phyloP scores from a whole-genome alignment of 2,113 vertebrate genomes.

The Agapornis roseicollis region DNA sequence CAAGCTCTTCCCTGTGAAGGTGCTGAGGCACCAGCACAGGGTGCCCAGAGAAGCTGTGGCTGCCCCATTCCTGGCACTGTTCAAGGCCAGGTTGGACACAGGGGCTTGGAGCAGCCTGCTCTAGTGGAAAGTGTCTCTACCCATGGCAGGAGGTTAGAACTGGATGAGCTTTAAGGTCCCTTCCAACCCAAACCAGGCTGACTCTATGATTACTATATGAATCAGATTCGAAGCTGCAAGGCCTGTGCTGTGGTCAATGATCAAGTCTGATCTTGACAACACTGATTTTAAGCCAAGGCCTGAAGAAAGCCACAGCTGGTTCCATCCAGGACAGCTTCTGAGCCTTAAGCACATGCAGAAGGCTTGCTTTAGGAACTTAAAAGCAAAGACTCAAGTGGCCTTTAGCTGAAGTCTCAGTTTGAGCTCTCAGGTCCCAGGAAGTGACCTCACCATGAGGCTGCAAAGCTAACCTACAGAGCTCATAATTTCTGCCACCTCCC shows the following conservation, averaged over 20 bases:
- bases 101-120: neutral
- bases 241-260: neutral
- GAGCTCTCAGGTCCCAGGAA: neutral
- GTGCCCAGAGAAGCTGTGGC: neutral
- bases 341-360: neutral
- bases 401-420: neutral
- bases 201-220: rapidly evolving
- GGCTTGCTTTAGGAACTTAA: neutral
- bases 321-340: neutral
- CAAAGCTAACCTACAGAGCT: neutral
- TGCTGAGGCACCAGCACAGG: neutral
- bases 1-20: neutral
- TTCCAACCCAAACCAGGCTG: neutral
- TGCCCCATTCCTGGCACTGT: neutral
- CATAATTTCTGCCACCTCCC: neutral
- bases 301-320: neutral
- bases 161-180: neutral
- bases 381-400: neutral
- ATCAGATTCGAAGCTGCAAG: neutral
- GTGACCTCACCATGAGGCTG: neutral
- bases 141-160: neutral
- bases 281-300: neutral
- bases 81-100: neutral
- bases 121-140: neutral
- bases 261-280: neutral